Evolutionary conservation across 2,113 vertebrate species (phyloP), one percentile per base, ranked within the genome.

Genomic region (Hipposideros armiger): DNA sequence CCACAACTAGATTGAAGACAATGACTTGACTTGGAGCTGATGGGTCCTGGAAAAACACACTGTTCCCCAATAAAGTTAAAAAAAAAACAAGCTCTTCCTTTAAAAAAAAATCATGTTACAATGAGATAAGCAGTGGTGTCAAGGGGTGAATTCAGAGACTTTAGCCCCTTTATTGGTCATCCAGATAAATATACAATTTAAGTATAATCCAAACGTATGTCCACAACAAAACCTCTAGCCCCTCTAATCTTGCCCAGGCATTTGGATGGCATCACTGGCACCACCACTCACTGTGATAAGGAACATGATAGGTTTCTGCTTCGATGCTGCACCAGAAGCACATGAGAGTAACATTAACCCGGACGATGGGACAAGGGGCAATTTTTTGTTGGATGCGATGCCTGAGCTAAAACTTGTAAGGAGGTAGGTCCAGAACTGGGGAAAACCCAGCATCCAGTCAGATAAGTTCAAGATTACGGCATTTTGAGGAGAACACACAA

Each of bases 101-200:
- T 36, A 36, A 36, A 36, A 36, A 36, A 36, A 36, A 36, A 36
- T 36, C 36, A 36, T 36, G 36, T 36, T 36, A 74, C 28, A 70
- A 83, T 13, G 45, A 84, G 28, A 82, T 87, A 88, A 93, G 26
- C 20, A 92, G 19, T 81, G 42, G 19, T 56, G 11, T 2, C 45
- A 45, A 66, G 7, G 26, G 15, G 42, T 62, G 9, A 19, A 85
- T 62, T 88, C 40, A 62, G 40, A 74, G 54, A 88, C 16, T 62
- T 72, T 73, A 64, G 52, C 1, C 13, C 9, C 47, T 45, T 54
- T 17, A 22, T 10, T 73, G 17, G 5, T 24, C 10, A 32, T 78
- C 54, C 45, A 94, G 90, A 92, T 88, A 73, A 95, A 66, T 70
- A 77, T 7, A n/a, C 15, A 76, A 26, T 82, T 58, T 52, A 91